phyloP scores from a whole-genome alignment of 1,140 invertebrate genomes.

The Calosoma granatense region DNA sequence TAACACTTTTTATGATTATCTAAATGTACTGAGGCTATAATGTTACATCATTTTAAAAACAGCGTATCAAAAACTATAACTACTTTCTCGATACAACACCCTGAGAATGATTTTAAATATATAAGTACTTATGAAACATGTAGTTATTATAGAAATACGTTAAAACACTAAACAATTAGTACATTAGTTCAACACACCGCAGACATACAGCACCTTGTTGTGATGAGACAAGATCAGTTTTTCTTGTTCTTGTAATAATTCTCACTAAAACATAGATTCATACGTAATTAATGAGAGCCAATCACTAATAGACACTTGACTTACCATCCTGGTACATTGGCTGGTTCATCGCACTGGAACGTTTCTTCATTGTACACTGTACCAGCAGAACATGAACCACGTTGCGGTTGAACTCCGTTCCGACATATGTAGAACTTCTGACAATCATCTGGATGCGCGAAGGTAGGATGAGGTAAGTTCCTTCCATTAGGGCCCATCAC shows the following conservation, averaged over 20 bases:
- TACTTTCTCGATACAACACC: too few relatives aligned
- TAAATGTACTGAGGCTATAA: too few relatives aligned
- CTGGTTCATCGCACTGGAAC: constrained; percentile 71
- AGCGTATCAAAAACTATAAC: too few relatives aligned
- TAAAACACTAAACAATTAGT: too few relatives aligned
- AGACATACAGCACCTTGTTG: too few relatives aligned
- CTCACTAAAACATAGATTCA: constrained; percentile 2
- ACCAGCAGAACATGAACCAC: constrained; percentile 62
- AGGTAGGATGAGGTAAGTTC: constrained; percentile 65
- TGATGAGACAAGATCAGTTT: too few relatives aligned
- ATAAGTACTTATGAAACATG: too few relatives aligned
- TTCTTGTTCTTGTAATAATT: constrained; percentile 5
- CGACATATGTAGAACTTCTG: constrained; percentile 78
- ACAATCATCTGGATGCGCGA: constrained; percentile 72
- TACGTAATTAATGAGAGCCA: neutral
- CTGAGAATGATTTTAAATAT: too few relatives aligned
- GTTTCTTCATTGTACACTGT: constrained; percentile 73
- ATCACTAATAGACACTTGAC: constrained; percentile 18
- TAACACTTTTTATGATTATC: too few relatives aligned
- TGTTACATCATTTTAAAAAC: too few relatives aligned
- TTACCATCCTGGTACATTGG: constrained; percentile 74
- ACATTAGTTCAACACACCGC: too few relatives aligned
- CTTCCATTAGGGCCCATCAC: constrained; percentile 56
- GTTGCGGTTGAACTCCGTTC: constrained; percentile 64
- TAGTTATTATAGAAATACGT: too few relatives aligned